Evolutionary conservation across 2,113 vertebrate genomes (phyloP), one percentile per base, ranked within the genome.

Genomic region (Nothobranchius furzeri): DNA sequence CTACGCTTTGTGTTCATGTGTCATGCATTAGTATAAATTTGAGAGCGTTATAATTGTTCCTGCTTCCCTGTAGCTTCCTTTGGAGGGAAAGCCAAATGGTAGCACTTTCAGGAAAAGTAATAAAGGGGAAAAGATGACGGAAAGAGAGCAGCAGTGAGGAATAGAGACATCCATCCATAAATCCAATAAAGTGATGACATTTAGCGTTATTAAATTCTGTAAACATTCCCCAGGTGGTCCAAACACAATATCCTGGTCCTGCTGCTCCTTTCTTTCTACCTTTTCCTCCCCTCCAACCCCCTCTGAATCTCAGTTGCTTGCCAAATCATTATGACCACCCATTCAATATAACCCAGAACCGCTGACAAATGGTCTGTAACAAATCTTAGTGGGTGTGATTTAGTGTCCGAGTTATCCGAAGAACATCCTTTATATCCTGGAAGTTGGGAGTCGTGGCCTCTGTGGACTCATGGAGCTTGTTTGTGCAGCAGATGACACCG

Each of bases 101-200:
- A 65, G 42, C 36, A 45, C 11, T 6, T 35, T 7, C 36, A 15
- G 56, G 52, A 43, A 45, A 48, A 45, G 37, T 47, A 55, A 15
- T 14, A 54, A 48, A 51, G 48, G n/a, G 40, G 36, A 24, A 40
- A 45, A 56, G 47, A 57, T 57, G 68, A 46, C 58, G 46, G 66
- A 56, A 36, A 50, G 65, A 57, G 50, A 37, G 69, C 13, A 13
- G 64, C 52, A 15, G n/a, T 13, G 75, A 58, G 72, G 64, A 36
- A 64, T 64, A 50, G 66, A 71, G 56, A 71, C 59, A 85, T 85
- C 78, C 75, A 65, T 82, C 81, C 78, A 80, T 85, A 85, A 85
- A 88, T 88, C 81, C 86, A 91, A 89, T 91, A 91, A 90, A 83
- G 78, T 81, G 73, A 87, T 91, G 90, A 86, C 83, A 90, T 92